phyloP scores from a whole-genome alignment of 1,140 invertebrate genomes.

The Meloidogyne floridensis region DNA sequence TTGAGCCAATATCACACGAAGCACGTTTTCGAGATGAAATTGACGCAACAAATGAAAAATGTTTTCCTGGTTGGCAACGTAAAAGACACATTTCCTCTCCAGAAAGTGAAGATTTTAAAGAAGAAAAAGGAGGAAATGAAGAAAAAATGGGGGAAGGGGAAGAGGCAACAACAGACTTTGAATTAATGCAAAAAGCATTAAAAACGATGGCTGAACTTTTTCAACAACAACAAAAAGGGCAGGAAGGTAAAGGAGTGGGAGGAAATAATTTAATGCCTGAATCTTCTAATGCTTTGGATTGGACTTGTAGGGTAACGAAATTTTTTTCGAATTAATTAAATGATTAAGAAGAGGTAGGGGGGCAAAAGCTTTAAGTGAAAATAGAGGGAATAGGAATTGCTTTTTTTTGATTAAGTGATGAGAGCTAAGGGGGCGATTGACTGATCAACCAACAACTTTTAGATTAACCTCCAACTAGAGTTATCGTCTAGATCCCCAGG shows the following conservation, averaged over 20 bases:
- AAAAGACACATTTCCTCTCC: conserved; percentile 33
- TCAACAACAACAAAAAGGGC: not conserved
- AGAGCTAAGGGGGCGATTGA: too few relatives aligned
- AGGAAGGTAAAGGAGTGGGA: not conserved
- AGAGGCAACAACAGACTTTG: not conserved
- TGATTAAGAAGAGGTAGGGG: too few relatives aligned
- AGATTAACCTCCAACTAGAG: too few relatives aligned
- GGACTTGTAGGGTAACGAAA: conserved; percentile 41
- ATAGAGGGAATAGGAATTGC: too few relatives aligned
- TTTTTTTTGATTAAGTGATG: too few relatives aligned
- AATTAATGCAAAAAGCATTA: conserved; percentile 12
- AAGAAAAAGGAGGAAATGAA: not conserved
- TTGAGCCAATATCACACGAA: conserved; percentile 59
- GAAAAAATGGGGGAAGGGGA: not conserved
- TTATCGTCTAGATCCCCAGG: too few relatives aligned
- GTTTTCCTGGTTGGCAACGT: conserved; percentile 55
- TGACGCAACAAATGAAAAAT: conserved; percentile 57
- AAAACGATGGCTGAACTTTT: conserved; percentile 22
- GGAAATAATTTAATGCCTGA: not conserved
- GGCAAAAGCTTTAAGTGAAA: too few relatives aligned
- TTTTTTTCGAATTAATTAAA: not conserved
- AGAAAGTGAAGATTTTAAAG: conserved; percentile 21
- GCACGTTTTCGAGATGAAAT: conserved; percentile 51
- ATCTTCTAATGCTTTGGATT: conserved; percentile 37
- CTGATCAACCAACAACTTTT: too few relatives aligned